These are phyloP conservation scores for Seladonia tumulorum DNA, from an alignment of 2,888 invertebrate species.

Conservation along the genomic window DNA sequence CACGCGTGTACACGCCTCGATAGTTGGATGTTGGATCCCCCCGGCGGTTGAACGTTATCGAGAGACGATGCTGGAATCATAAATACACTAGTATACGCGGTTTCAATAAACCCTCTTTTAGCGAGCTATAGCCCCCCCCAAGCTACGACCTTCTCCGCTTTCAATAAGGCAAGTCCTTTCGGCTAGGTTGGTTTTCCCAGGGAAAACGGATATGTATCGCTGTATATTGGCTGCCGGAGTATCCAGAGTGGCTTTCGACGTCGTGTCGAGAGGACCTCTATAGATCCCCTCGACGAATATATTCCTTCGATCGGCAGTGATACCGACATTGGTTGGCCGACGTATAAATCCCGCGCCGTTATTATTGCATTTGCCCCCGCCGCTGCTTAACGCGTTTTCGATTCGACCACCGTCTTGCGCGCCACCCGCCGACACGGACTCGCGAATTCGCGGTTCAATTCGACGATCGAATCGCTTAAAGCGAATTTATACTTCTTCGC, in stretches of 20 bases:
- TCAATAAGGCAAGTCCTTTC: conserved; percentile 70
- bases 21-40: conserved; percentile 47
- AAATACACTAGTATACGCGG: conserved; percentile 63
- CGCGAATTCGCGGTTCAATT: not conserved
- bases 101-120: conserved; percentile 70
- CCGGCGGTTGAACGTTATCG: conserved; percentile 48
- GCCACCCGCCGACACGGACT: no score
- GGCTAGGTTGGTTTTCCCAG: conserved; percentile 67
- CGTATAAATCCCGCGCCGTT: conserved; percentile 26
- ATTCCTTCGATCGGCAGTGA: conserved; percentile 57
- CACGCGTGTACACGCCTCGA: conserved; percentile 5
- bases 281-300: conserved; percentile 60
- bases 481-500: not conserved
- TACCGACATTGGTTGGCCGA: conserved; percentile 33
- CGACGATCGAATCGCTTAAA: not conserved
- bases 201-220: conserved; percentile 67
- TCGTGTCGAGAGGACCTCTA: conserved; percentile 62
- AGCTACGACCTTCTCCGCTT: conserved; percentile 60
- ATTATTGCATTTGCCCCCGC: conserved; percentile 6
- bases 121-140: conserved; percentile 49
- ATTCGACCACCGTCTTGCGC: not conserved
- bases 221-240: conserved; percentile 65
- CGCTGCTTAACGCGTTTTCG: conserved; percentile 17
- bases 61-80: conserved; percentile 57
- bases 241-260: conserved; percentile 66